These are phyloP conservation scores for Bhutanitis thaidina DNA, from an alignment of 2,888 invertebrate genomes.

Conservation along the genomic window DNA sequence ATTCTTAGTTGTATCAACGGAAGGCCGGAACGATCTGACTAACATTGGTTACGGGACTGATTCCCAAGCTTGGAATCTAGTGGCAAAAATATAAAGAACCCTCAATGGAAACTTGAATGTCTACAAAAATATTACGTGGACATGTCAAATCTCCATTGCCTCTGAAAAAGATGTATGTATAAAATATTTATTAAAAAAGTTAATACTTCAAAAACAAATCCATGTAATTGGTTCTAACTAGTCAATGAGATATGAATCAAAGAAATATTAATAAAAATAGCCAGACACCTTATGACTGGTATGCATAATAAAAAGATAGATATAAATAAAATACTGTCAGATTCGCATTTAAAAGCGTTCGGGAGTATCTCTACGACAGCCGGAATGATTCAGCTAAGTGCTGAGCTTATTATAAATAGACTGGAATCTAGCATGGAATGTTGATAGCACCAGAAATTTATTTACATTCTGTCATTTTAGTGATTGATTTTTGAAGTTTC, in stretches of 20 bases:
- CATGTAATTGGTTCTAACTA: too few relatives aligned
- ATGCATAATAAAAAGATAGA: constrained; percentile 12
- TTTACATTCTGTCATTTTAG: not conserved
- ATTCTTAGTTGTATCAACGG: too few relatives aligned
- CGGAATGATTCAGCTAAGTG: constrained; percentile 17
- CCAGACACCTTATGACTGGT: constrained; percentile 1
- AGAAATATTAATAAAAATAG: not conserved
- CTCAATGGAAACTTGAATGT: too few relatives aligned
- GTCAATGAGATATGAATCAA: not conserved
- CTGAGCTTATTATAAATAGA: constrained; percentile 11
- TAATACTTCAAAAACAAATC: too few relatives aligned
- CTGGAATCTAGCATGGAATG: constrained; percentile 14
- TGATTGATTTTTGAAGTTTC: constrained; percentile 8
- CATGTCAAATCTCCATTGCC: too few relatives aligned
- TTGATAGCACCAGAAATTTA: constrained; percentile 15
- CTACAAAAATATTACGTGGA: too few relatives aligned
- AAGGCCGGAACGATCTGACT: too few relatives aligned
- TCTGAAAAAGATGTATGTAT: too few relatives aligned
- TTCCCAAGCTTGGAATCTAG: too few relatives aligned
- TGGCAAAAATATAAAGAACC: too few relatives aligned
- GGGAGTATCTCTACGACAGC: constrained; percentile 14
- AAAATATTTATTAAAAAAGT: too few relatives aligned
- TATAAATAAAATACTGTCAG: constrained; percentile 15
- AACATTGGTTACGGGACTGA: too few relatives aligned
- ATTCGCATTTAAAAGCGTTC: not conserved